Conservation (phyloP, 2,797 vertebrate species). For the Neopelma chrysocephalum region DNA sequence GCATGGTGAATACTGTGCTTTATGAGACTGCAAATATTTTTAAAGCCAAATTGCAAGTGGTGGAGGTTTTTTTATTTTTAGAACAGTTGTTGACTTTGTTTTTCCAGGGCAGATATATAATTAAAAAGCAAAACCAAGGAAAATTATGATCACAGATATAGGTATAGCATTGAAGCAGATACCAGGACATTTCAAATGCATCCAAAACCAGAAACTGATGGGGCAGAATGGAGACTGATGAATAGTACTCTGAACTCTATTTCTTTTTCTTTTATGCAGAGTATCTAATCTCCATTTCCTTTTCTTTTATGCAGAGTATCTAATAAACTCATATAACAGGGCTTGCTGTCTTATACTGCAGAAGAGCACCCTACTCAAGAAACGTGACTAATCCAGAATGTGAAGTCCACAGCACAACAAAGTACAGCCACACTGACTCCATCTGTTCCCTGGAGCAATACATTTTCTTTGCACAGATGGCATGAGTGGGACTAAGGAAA, state of each 20-base stretch:
- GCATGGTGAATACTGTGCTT: background rate
- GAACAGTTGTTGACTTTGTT: background rate
- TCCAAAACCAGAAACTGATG: background rate
- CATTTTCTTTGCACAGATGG: conserved; percentile 23
- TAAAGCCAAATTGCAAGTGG: background rate
- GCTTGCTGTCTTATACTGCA: background rate
- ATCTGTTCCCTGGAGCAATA: conserved; percentile 18
- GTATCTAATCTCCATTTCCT: background rate
- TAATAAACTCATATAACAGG: background rate
- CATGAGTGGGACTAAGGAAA: background rate
- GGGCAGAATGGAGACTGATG: background rate
- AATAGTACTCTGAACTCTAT: background rate
- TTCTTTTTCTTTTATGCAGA: background rate
- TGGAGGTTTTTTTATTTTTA: background rate
- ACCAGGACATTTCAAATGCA: background rate
- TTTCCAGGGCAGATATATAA: background rate
- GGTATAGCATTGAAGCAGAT: background rate
- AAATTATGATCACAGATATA: background rate
- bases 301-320: background rate
- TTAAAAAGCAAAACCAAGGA: background rate
- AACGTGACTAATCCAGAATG: background rate
- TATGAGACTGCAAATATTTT: conserved; percentile 37
- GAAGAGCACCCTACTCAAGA: background rate
- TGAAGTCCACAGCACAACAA: background rate
- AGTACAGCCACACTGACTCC: background rate